Conservation (phyloP, 1,140 invertebrate genomes). For the Eulimnadia texana region DNA sequence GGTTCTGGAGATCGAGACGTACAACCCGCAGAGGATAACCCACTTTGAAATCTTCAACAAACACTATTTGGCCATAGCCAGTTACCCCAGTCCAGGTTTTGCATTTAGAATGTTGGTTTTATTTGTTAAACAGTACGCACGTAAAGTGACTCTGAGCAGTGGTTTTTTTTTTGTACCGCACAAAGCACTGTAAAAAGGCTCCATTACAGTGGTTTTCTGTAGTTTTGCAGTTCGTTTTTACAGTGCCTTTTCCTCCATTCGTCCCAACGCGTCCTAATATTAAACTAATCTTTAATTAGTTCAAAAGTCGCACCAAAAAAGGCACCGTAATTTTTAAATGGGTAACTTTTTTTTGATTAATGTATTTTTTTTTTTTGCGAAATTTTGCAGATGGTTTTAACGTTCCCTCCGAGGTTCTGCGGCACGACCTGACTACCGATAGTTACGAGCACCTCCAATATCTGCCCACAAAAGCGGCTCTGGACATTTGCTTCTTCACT, state of each 20-base stretch:
- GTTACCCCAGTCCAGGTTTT: slow-evolving; percentile 29
- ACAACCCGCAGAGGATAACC: slow-evolving; percentile 27
- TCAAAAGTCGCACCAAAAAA: slow-evolving; percentile 27
- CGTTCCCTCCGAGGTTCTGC: slow-evolving; percentile 4
- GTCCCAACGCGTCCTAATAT: too few species aligned
- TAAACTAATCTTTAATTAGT: slow-evolving; percentile 10
- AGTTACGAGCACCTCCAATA: slow-evolving; percentile 31
- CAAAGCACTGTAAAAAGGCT: too few species aligned
- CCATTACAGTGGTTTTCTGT: too few species aligned
- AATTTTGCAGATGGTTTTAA: background rate
- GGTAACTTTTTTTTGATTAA: too few species aligned
- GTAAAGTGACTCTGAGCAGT: too few species aligned
- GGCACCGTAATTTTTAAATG: slow-evolving; percentile 35
- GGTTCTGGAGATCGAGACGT: slow-evolving; percentile 28
- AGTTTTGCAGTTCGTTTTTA: too few species aligned
- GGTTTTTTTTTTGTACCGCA: too few species aligned
- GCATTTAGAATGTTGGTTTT: slow-evolving; percentile 22
- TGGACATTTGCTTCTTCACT: slow-evolving; percentile 25
- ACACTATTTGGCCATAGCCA: slow-evolving; percentile 30
- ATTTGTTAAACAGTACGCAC: too few species aligned
- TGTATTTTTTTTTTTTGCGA: too few species aligned
- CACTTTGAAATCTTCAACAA: slow-evolving; percentile 29
- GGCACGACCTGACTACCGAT: slow-evolving; percentile 27
- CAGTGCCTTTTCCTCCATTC: too few species aligned
- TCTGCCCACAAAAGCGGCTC: slow-evolving; percentile 29